Base-by-base conservation (phyloP, 2,888 invertebrate species). In the Xylota segnis region DNA sequence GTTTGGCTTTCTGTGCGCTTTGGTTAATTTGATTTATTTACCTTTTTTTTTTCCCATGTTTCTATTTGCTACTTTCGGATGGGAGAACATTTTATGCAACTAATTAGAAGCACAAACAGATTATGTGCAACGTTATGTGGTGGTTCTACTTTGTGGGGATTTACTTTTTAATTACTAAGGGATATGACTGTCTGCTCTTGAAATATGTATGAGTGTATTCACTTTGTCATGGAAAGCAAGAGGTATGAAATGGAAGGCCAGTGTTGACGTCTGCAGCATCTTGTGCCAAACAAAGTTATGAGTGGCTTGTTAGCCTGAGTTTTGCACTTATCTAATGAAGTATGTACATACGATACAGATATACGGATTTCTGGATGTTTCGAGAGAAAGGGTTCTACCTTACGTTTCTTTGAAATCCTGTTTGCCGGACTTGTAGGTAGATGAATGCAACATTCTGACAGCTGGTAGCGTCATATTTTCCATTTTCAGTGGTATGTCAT, bases 11-110 rank as follows among this genome's bases (percentile, higher is more conserved):
- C 43, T 68, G 40, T n/a, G 50, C 14, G 56, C 56, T 77, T 83
- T 65, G 65, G 68, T 61, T 79, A 66, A 78, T 74, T 74, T 74
- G 72, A 68, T 83, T 78, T 83, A 61, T 72, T 74, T 72, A 54
- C 72, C n/a, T n/a, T n/a, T 43, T 47, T 45, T 63, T 75, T 70
- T 56, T 18, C 23, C 23, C 23, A 54, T 61, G 34, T 47, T 29
- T 58, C 34, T 47, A 16, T 32, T 65, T 45, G 16, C 5, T 10
- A 10, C 29, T 40, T 68, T 52, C 29, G n/a, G 14, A 12, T 14
- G 45, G 23, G 56, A 14, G 18, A 34, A n/a, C 68, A 32, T 32
- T 59, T 75, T 70, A 27, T 65, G 27, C 34, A 29, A 32, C 29
- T 74, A 83, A 78, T 83, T 83, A 68, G 34, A 47, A 32, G 54